Base-by-base conservation (phyloP, 2,888 invertebrate species). In the Imbricaverruca yamaguchii region DNA sequence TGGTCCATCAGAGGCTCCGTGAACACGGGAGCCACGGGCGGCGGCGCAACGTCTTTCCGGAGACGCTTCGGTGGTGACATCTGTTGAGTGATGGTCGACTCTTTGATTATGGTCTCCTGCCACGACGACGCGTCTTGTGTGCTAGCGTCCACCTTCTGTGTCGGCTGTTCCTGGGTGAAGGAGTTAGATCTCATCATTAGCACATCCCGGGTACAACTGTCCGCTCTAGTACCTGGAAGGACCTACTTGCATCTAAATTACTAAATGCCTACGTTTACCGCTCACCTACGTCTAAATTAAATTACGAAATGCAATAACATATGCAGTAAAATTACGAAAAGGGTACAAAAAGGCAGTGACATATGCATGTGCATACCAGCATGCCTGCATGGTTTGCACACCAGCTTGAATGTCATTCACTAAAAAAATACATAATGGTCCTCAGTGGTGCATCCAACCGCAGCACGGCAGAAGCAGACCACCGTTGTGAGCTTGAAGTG, bases 1-100 rank as follows among this genome's bases (percentile, higher is more conserved):
- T 91, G 90, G 84, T 93, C 91, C 82, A 89, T 89, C 0, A 93
- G 87, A 0, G 90, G 90, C 11, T 90, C 87, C 3, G 88, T 89
- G 84, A 93, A 93, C 11, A 89, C 86, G 0, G 93, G 92, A 8
- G 84, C 81, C 82, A 84, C 82, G 23, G 82, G 83, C 59, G 83
- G 80, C 3, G 83, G 82, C 61, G 82, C 83, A 21, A 82, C 83
- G 56, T 83, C 82, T 18, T 81, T 65, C 80, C 83, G 82, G 15
- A 61, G 81, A 61, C 82, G 82, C 82, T 83, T 83, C 15, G 81
- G 65, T 11, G 82, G 81, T 21, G 82, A 53, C 74, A 53, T 10
- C 82, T 23, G 81, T 61, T 57, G 82, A 81, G 69, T 82, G 82
- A 21, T 59, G 79, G 12, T 23, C 55, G 65, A 80, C 23, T 65